phyloP scores from a whole-genome alignment of 2,113 vertebrate genomes.

The Phalacrocorax brasilianus region DNA sequence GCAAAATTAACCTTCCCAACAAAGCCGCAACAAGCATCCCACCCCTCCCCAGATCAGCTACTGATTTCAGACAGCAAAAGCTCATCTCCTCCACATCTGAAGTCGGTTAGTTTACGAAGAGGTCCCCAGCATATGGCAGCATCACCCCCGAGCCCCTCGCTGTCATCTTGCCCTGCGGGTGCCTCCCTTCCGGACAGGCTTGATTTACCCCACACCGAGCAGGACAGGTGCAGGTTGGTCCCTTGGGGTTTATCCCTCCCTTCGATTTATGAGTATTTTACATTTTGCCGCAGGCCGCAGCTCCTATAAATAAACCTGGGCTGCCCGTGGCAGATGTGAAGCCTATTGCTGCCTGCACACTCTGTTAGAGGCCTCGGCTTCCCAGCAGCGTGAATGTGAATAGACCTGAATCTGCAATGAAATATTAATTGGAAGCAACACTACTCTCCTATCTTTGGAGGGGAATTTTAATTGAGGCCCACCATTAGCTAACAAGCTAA shows the following conservation, averaged over 20 bases:
- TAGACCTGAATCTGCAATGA: background rate
- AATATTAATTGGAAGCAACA: background rate
- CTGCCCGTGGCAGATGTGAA: slow-evolving; percentile 28
- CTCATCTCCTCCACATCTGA: background rate
- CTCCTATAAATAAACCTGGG: slow-evolving; percentile 26
- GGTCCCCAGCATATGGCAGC: background rate
- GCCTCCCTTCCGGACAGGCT: background rate
- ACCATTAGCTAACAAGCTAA: background rate
- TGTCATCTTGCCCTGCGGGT: background rate
- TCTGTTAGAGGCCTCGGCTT: background rate
- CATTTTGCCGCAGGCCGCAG: background rate
- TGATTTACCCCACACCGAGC: rapidly evolving
- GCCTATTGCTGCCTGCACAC: background rate
- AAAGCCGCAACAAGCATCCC: slow-evolving; percentile 11
- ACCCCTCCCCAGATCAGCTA: background rate
- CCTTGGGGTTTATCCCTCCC: background rate
- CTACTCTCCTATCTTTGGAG: background rate
- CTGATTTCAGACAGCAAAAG: background rate
- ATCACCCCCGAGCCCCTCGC: background rate
- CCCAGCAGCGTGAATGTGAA: background rate
- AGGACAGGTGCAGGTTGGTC: background rate
- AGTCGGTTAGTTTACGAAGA: background rate
- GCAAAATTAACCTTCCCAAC: slow-evolving; percentile 28
- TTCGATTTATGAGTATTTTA: background rate
- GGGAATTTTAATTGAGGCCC: slow-evolving; percentile 33